phyloP scores from a whole-genome alignment of 2,888 invertebrate species.

The Troilus luridus region DNA sequence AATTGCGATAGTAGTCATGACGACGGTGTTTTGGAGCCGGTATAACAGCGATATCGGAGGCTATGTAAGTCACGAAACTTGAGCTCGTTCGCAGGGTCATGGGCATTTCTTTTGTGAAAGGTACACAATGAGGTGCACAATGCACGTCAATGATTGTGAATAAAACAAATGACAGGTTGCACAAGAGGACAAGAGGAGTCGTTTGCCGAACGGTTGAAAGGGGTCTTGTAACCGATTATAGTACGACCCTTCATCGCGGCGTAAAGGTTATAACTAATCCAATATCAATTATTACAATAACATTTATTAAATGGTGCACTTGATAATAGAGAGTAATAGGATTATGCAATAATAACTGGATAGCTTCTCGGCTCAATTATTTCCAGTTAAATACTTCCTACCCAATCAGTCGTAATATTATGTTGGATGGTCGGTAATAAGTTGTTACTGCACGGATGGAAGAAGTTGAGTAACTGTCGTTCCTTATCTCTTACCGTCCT shows the following conservation, averaged over 20 bases:
- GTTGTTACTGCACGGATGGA: no score
- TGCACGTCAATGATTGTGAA: neutral
- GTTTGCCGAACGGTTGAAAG: neutral
- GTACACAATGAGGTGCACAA: neutral
- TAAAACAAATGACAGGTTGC: neutral
- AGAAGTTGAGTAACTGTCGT: no score
- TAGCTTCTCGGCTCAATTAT: neutral
- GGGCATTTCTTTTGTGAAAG: neutral
- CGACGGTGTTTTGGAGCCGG: no score
- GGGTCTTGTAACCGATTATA: neutral
- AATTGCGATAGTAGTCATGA: no score
- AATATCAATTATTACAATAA: neutral
- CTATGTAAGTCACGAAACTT: neutral
- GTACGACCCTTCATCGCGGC: neutral
- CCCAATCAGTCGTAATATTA: neutral
- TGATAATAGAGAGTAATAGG: neutral
- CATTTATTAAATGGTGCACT: neutral
- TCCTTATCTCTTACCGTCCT: no score
- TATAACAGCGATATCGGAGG: no score
- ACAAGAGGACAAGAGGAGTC: neutral
- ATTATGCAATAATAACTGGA: neutral
- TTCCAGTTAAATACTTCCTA: neutral
- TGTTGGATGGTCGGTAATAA: neutral
- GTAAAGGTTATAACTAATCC: neutral
- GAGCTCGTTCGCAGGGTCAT: neutral